Evolutionary conservation across 2,888 invertebrate species (phyloP).

Genomic region (Strigamia crassipes): DNA sequence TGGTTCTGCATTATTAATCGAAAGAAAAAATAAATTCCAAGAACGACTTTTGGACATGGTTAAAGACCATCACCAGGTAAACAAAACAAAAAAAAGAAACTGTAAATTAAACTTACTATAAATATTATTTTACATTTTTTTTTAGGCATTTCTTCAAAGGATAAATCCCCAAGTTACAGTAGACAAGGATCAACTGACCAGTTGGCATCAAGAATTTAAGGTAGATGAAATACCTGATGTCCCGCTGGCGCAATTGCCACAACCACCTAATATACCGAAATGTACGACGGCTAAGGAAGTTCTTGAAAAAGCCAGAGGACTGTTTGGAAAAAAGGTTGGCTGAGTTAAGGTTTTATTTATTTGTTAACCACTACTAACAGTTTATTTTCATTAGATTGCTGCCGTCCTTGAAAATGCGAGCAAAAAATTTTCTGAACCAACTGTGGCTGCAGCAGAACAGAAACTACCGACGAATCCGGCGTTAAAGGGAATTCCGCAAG

Average conservation of each 20-base stretch:
- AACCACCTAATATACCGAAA: neutral
- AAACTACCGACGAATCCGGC: neutral
- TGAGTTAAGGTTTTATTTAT: neutral
- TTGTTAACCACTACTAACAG: neutral
- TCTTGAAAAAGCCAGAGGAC: neutral
- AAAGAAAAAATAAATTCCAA: no score
- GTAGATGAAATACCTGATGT: neutral
- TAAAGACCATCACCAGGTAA: no score
- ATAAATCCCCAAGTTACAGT: neutral
- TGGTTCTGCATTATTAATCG: no score
- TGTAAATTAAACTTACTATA: no score
- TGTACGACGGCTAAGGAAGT: neutral
- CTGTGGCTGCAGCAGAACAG: neutral
- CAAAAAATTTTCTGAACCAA: neutral
- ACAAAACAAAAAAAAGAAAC: no score
- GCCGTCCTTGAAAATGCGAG: neutral
- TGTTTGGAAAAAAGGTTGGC: neutral
- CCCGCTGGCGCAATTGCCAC: neutral
- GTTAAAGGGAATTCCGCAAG: neutral
- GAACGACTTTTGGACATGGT: no score
- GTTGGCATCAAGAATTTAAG: neutral
- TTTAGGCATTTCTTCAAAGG: neutral
- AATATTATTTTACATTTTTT: neutral
- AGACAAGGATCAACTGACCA: neutral
- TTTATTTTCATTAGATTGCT: neutral